phyloP scores from a whole-genome alignment of 2,888 invertebrate species.

The Synanthedon tipuliformis region DNA sequence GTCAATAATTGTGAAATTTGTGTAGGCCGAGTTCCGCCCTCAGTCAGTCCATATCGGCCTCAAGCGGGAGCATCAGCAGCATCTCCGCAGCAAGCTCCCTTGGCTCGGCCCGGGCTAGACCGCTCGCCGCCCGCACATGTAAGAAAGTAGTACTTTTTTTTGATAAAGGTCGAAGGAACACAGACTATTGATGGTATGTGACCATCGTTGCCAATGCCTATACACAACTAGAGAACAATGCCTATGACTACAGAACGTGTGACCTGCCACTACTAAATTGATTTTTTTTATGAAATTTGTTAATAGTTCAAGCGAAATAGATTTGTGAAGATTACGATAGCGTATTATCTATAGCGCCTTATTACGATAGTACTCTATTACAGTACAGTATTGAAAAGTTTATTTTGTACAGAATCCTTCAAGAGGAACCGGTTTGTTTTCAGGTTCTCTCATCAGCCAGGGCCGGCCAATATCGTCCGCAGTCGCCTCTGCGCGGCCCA shows the following conservation, averaged over 20 bases:
- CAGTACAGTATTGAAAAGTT: background rate
- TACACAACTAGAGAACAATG: too few species aligned
- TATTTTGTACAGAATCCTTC: constrained; percentile 1
- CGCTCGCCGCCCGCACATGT: constrained; percentile 80
- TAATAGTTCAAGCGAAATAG: background rate
- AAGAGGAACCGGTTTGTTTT: constrained; percentile 1
- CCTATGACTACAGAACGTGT: too few species aligned
- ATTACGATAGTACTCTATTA: background rate
- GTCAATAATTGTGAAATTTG: constrained; percentile 5
- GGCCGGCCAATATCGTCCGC: constrained; percentile 79
- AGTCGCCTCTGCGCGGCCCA: constrained; percentile 75
- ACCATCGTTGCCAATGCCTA: too few species aligned
- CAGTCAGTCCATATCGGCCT: constrained; percentile 79
- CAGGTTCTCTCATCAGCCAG: constrained; percentile 79
- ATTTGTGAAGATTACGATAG: background rate
- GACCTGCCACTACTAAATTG: too few species aligned
- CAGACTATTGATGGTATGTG: too few species aligned
- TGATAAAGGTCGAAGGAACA: too few species aligned
- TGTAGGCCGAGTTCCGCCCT: constrained; percentile 82
- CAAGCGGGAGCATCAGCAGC: constrained; percentile 69
- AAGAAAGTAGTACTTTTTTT: constrained; percentile 15
- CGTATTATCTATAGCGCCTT: background rate
- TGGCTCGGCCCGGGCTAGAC: constrained; percentile 69
- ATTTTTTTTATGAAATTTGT: background rate
- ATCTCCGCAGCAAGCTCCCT: constrained; percentile 70